phyloP scores from a whole-genome alignment of 2,888 invertebrate genomes.

The Notodonta ziczac region DNA sequence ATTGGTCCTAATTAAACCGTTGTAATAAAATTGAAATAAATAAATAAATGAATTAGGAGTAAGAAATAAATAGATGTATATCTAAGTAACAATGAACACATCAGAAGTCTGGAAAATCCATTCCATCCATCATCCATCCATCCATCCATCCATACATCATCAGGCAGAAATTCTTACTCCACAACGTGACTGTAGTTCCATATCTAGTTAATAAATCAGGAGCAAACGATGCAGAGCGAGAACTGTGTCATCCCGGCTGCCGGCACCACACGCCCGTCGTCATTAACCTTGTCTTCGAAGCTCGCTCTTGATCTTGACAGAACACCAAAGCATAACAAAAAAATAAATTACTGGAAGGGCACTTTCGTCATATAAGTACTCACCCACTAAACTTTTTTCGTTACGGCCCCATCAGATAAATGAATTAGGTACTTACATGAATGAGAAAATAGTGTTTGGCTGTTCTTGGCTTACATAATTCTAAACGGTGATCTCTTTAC shows the following conservation, averaged over 20 bases:
- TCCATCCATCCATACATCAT: too few species aligned
- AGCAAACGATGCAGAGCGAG: constrained; percentile 38
- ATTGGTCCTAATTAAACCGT: too few species aligned
- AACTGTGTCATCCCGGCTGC: constrained; percentile 46
- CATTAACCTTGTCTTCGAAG: constrained; percentile 61
- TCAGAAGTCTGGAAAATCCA: constrained; percentile 8
- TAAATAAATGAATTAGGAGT: too few species aligned
- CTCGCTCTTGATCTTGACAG: constrained; percentile 70
- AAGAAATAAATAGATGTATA: too few species aligned
- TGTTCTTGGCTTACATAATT: background rate
- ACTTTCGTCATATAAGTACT: background rate
- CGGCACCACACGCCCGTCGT: constrained; percentile 53
- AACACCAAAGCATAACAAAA: constrained; percentile 27
- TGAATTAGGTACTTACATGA: too few species aligned
- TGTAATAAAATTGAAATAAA: too few species aligned
- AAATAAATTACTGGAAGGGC: constrained; percentile 40
- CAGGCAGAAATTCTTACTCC: constrained; percentile 15
- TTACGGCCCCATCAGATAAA: too few species aligned
- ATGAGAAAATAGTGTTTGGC: too few species aligned
- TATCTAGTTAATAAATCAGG: constrained; percentile 49
- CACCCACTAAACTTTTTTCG: too few species aligned
- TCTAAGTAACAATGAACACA: background rate
- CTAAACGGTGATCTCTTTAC: background rate
- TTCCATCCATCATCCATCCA: constrained; percentile 15
- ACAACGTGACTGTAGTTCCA: constrained; percentile 8